Percentiles rank a stretch among this genome's conserved stretches.
Evolutionary conservation across 92 coral and sea anemone genomes (phyloP).

Genomic region (Epizoanthus illoricatus): DNA sequence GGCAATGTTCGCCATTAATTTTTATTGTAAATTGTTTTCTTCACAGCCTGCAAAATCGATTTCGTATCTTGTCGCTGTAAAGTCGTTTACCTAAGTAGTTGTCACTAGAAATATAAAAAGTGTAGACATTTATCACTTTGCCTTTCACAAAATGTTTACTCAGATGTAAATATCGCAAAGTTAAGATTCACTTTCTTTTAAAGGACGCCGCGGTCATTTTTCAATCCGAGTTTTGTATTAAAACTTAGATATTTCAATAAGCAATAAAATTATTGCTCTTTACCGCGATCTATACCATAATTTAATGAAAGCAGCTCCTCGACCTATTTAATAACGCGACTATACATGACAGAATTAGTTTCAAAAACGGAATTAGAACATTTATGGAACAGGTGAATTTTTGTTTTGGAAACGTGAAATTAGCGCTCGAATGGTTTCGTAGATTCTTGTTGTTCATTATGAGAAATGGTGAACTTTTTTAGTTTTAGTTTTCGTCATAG

Average conservation of each 20-base stretch:
- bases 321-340: constrained; percentile 34
- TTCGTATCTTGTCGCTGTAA: constrained; percentile 22
- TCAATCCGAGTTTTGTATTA: constrained; percentile 21
- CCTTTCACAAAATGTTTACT: constrained; percentile 14
- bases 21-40: not conserved
- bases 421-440: constrained; percentile 3
- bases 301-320: constrained; percentile 29
- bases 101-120: constrained; percentile 7
- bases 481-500: not conserved
- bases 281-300: constrained; percentile 31
- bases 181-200: constrained; percentile 14
- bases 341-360: constrained; percentile 34
- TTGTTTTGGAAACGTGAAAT: constrained; percentile 28
- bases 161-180: not conserved
- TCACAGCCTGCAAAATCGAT: not conserved
- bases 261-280: constrained; percentile 21
- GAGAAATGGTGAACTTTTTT: not conserved
- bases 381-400: constrained; percentile 29
- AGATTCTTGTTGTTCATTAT: constrained; percentile 5
- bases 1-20: not conserved
- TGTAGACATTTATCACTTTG: constrained; percentile 30
- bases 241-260: constrained; percentile 21
- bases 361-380: constrained; percentile 34
- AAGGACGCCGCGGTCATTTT: constrained; percentile 36
- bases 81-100: constrained; percentile 23